Base-by-base conservation (phyloP, 2,888 invertebrate species). In the Oxytorus armatus region DNA sequence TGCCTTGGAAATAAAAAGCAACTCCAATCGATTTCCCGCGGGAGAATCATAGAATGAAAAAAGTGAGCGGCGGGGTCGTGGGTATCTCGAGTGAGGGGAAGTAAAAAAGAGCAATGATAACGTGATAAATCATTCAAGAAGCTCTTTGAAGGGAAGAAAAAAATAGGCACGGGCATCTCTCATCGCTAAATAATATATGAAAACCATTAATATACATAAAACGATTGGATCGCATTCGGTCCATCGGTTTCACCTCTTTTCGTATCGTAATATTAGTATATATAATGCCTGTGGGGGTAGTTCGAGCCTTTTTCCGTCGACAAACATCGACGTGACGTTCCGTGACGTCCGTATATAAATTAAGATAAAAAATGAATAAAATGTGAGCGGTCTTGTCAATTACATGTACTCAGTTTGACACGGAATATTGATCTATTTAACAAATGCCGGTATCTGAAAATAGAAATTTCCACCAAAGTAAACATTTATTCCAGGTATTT, bases 1-100 rank as follows among this genome's bases (percentile, higher is more conserved):
- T 51, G 29, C 18, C 11, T 47, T 21, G 49, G 53, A 53, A 63
- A 63, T 73, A 72, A 80, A 77, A 76, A 47, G 39, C 8, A 49
- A 65, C 77, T 77, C 72, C 76, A 18, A 61, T 4, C 72, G 66
- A 80, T 80, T 80, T 77, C 66, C 65, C 79, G 33, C 10, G 72
- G 53, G 79, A 66, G 25, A 53, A 55, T 51, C 18, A 7, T 0
- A 10, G 42, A 42, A 44, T 49, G 42, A 36, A 53, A 36, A 53
- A 36, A 21, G 16, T 49, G 29, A 21, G 42, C 55, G 21, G 18
- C 11, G n/a, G 16, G 33, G 21, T 14, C 8, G 33, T 39, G 25
- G 10, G 36, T 14, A 44, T 29, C 39, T 77, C 57, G 42, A 59
- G 69, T 55, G 23, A 21, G 23, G 7, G 16, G 39, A 72, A 72